Evolutionary conservation across 2,888 invertebrate species (phyloP).

Genomic region (Polymixis lichenea): DNA sequence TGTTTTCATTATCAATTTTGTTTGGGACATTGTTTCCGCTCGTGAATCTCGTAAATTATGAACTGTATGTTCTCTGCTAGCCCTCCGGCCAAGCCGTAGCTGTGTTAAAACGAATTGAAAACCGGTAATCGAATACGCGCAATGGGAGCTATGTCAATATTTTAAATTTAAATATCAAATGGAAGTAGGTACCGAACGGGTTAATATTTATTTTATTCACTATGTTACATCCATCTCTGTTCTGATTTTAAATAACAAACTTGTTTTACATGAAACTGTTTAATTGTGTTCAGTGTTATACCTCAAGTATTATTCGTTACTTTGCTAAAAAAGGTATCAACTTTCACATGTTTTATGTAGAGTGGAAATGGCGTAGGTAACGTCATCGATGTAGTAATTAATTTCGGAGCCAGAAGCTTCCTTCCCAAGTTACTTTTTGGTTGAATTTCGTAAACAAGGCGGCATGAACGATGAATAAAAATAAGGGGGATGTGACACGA

Average conservation of each 20-base stretch:
- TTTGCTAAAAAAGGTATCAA: conserved; percentile 28
- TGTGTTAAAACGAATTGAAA: conserved; percentile 89
- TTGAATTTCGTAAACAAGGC: conserved; percentile 59
- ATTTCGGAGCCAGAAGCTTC: conserved; percentile 25
- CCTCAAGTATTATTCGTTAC: conserved; percentile 37
- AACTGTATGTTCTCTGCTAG: conserved; percentile 84
- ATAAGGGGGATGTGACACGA: conserved; percentile 68
- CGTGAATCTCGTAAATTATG: conserved; percentile 88
- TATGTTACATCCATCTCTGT: conserved; percentile 78
- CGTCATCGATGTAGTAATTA: conserved; percentile 35
- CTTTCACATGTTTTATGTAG: conserved; percentile 22
- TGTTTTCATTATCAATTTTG: conserved; percentile 88
- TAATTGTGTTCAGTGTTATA: conserved; percentile 52
- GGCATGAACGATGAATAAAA: conserved; percentile 65
- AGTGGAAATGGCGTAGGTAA: conserved; percentile 15
- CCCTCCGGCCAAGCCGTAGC: conserved; percentile 83
- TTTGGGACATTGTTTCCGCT: conserved; percentile 86
- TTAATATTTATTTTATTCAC: conserved; percentile 83
- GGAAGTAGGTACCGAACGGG: conserved; percentile 75
- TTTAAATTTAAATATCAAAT: conserved; percentile 88
- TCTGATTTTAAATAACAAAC: conserved; percentile 75
- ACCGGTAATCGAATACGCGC: conserved; percentile 89
- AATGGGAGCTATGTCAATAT: conserved; percentile 88
- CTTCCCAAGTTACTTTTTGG: conserved; percentile 29
- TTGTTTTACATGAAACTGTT: conserved; percentile 60